These are phyloP conservation scores for Drosophila arizonae DNA, from an alignment of 1,140 invertebrate genomes.

Conservation along the genomic window DNA sequence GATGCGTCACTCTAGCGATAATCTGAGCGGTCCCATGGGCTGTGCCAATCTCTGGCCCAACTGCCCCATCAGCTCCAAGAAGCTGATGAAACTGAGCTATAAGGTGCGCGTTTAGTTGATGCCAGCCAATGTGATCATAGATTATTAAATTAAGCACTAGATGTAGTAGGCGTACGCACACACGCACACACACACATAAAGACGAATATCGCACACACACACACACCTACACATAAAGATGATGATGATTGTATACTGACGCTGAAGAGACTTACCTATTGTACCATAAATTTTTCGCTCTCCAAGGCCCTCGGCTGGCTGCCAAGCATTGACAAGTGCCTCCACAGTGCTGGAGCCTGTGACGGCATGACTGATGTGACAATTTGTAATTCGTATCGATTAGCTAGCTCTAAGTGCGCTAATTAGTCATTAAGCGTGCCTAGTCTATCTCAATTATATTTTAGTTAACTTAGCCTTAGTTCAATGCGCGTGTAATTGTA, in stretches of 20 bases:
- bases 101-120: slow-evolving; percentile 70
- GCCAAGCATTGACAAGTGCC: slow-evolving; percentile 15
- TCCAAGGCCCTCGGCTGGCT: slow-evolving; percentile 6
- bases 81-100: slow-evolving; percentile 79
- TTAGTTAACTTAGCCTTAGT: slow-evolving; percentile 31
- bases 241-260: not conserved
- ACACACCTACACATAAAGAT: not conserved
- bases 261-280: slow-evolving; percentile 39
- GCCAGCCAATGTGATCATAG: slow-evolving; percentile 35
- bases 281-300: slow-evolving; percentile 53
- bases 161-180: slow-evolving; percentile 6
- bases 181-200: slow-evolving; percentile 5
- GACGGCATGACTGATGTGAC: slow-evolving; percentile 55
- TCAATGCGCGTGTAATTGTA: slow-evolving; percentile 41
- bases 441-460: slow-evolving; percentile 50
- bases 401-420: slow-evolving; percentile 45
- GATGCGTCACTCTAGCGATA: slow-evolving; percentile 83
- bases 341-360: slow-evolving; percentile 9
- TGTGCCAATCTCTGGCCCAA: slow-evolving; percentile 82
- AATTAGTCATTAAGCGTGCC: slow-evolving; percentile 58
- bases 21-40: slow-evolving; percentile 79
- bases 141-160: slow-evolving; percentile 45
- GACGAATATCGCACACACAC: not conserved
- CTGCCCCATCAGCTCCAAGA: slow-evolving; percentile 82
- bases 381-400: slow-evolving; percentile 41